Base-by-base conservation (phyloP, 2,888 invertebrate genomes). In the Galeopsomyia nigrocyanea region DNA sequence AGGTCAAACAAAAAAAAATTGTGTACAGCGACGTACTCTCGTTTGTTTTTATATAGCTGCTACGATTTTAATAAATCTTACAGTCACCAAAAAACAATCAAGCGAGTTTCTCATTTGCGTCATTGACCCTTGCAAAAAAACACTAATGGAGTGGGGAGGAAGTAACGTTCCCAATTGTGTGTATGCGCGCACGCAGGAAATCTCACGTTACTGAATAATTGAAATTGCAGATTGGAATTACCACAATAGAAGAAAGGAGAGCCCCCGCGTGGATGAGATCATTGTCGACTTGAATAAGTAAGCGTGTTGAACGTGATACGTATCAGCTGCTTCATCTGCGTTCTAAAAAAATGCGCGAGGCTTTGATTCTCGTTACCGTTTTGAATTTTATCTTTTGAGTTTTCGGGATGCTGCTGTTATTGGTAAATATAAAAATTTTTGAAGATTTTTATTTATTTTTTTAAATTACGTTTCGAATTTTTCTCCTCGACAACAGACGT, bases 61-160 rank as follows among this genome's bases (percentile, higher is more conserved):
- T 72, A 65, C 55, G 68, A 73, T 68, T 73, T 73, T 73, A 73
- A 73, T 73, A 68, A 73, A 73, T 65, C 22, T 14, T 53, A 68
- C 68, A 73, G 60, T 60, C 63, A 55, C 56, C n/a, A 56, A 16
- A 3, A 49, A 17, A 9, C 21, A 10, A n/a, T 55, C 50, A 16
- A 63, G 21, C 17, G 46, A 9, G 53, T 26, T 19, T n/a, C 17
- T 67, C n/a, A 10, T 16, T 46, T 17, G 50, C 19, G 19, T 19
- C 16, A 57, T 16, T 21, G 19, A n/a, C 14, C 47, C 39, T 26
- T 31, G 21, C 26, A 60, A 39, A 60, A 60, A 47, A 60, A 60
- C 14, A 60, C n/a, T n/a, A n/a, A n/a, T n/a, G 26, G 26, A 26
- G n/a, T 46, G 19, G 26, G 26, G 26, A 26, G 26, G 26, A 26